Evolutionary conservation across 2,888 invertebrate genomes (phyloP), one percentile per base, ranked within the genome.

Genomic region (Drosophila anomalata): DNA sequence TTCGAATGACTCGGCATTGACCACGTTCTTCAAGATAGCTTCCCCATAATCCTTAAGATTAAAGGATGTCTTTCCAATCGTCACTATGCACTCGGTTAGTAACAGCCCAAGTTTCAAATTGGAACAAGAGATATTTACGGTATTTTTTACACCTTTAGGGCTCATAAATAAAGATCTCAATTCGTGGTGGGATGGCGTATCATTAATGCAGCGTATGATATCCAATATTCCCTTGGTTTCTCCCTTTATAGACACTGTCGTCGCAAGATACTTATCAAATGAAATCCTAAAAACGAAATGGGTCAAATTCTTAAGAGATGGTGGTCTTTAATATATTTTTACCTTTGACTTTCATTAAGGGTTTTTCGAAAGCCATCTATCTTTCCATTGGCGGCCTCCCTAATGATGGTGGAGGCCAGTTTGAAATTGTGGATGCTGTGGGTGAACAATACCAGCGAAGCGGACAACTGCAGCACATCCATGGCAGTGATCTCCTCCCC

Each of bases 381-480:
- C 8, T 63, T 78, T 6, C 59, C 72, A 24, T 79, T 79, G 52
- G 75, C 78, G 9, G 39, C 39, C 39, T 87, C 76, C 3, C 53
- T 70, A 33, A 90, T 80, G 20, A 91, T 89, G 14, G 75, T 83
- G 12, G 89, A 88, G 1, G 91, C 91, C 33, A 90, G 76, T 33
- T 85, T 87, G 41, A 91, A 91, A 63, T 91, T 91, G 61, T 72
- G 82, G 1, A 88, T 78, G 17, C 90, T 90, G 74, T 91, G 89
- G 0, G 91, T 91, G 59, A 91, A 89, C 3, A 91, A 50, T 8
- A 88, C 85, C 46, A 91, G 63, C 2, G 91, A 91, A 9, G 89
- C 85, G 3, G 90, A 88, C 3, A 91, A 54, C 71, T 91, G 91
- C 1, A 87, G 20, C 0, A 73, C 11, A 29, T 91, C 90, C 59